Evolutionary conservation across 2,113 vertebrate species (phyloP), one percentile per base, ranked within the genome.

Genomic region (Thamnophis sirtalis): DNA sequence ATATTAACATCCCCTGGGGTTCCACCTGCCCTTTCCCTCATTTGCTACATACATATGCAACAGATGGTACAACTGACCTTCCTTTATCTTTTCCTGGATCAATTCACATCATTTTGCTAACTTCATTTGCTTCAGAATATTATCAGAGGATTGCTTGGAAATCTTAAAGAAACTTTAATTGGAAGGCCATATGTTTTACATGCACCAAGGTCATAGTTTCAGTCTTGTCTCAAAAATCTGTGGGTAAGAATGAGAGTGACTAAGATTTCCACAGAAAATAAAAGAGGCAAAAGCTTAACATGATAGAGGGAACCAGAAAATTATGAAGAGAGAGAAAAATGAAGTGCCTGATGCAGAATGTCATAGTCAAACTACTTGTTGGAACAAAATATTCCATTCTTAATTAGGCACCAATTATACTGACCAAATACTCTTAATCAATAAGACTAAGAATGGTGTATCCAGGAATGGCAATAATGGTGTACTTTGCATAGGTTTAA

Each of bases 21-120:
- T 58, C 92, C 93, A 93, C 90, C 94, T 91, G 91, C 0, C 89
- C 88, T 93, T 50, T 49, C 91, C 73, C 89, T 50, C 91, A 84
- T 89, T 93, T 53, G 87, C 89, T 84, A 50, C 28, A 80, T 87
- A 53, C 87, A 84, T n/a, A 87, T 0, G 33, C 87, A 92, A 90
- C 95, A 96, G 94, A 94, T 94, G 93, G 93, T 56, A 50, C 60
- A 90, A 90, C 53, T 56, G 93, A 92, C 92, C 90, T 86, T 43
- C 87, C 94, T 95, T 93, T 94, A 91, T 89, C 73, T 43, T 93
- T 94, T 94, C 85, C 88, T 91, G 88, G 88, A 93, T 90, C 86
- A 91, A 51, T 91, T 80, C 56, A 0, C 48, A 11, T 8, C 49
- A 0, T 91, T 84, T 58, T 93, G 91, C 93, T 93, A 95, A 89